Evolutionary conservation across 2,797 vertebrate species (phyloP).

Genomic region (Molossus molossus): DNA sequence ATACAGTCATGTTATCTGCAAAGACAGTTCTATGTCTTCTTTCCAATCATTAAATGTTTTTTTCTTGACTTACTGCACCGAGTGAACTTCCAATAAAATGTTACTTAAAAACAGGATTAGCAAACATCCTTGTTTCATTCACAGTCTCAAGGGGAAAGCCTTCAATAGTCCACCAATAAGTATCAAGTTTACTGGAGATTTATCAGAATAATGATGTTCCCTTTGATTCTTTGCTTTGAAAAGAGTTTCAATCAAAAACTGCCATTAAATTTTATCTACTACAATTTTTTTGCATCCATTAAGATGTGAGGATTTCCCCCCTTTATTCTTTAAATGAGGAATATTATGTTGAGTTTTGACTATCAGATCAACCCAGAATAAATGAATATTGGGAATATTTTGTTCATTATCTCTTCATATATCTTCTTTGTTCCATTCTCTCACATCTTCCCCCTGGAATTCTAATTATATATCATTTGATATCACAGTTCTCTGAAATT

Average conservation of each 20-base stretch:
- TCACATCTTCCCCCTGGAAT: background rate
- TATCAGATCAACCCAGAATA: background rate
- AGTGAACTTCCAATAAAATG: constrained; percentile 11
- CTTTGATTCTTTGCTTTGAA: constrained; percentile 19
- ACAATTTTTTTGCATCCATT: background rate
- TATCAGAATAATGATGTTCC: constrained; percentile 5
- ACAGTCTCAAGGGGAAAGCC: background rate
- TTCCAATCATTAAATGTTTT: constrained; percentile 8
- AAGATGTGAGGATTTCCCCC: background rate
- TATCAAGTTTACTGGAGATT: background rate
- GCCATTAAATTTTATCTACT: background rate
- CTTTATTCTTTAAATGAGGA: background rate
- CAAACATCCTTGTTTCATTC: background rate
- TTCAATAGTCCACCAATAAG: background rate
- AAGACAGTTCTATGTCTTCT: background rate
- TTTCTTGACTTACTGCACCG: constrained; percentile 21
- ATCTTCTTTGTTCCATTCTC: background rate
- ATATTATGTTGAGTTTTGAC: background rate
- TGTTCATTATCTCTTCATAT: background rate
- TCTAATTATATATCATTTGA: background rate
- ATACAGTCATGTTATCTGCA: background rate
- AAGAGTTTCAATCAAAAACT: constrained; percentile 10
- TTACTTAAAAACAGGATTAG: background rate
- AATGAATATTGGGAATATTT: background rate
- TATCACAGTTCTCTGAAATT: background rate